Evolutionary conservation across 2,797 vertebrate species (phyloP).

Genomic region (Tiaroga cobitis): DNA sequence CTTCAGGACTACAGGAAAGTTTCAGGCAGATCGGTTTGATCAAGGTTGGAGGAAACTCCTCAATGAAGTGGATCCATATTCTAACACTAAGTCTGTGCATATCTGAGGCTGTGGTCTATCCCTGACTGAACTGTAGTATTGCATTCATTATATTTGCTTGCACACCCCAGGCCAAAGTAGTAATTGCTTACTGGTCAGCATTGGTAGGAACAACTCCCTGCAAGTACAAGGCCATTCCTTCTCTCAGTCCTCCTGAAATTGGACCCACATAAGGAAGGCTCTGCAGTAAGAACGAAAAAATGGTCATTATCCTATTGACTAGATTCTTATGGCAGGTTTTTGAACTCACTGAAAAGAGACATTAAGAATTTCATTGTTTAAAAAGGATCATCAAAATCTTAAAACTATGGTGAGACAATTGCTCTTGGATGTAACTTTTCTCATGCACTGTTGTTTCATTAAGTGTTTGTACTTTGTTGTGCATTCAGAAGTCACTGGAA

Average conservation of each 20-base stretch:
- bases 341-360: neutral
- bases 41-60: no score
- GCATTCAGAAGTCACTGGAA: neutral
- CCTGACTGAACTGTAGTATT: no score
- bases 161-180: no score
- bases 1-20: no score
- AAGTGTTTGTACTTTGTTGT: neutral
- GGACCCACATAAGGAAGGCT: conserved; percentile 36
- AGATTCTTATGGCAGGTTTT: neutral
- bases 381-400: no score
- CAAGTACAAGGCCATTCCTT: conserved; percentile 30
- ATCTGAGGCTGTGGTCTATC: no score
- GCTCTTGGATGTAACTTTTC: neutral
- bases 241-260: conserved; percentile 30
- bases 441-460: neutral
- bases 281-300: neutral
- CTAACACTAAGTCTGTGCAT: no score
- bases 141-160: no score
- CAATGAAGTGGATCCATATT: no score
- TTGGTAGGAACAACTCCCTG: conserved; percentile 26
- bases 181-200: neutral
- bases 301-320: fast-evolving
- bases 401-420: neutral
- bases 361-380: neutral
- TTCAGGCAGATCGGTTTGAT: no score